Evolutionary conservation across 2,797 vertebrate species (phyloP), one percentile per base, ranked within the genome.

Genomic region (Ctenopoma multispine): DNA sequence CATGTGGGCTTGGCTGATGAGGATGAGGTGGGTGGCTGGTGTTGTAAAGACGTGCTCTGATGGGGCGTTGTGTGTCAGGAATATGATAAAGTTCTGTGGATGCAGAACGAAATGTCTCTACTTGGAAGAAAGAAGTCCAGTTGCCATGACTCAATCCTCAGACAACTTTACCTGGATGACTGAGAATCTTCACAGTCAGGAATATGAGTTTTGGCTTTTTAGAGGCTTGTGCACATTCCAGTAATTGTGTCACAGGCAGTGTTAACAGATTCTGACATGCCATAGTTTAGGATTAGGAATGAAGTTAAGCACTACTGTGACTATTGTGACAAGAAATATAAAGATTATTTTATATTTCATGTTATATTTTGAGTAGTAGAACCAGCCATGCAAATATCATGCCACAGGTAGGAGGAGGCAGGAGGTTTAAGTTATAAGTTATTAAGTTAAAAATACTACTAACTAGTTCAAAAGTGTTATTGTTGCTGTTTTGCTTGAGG

Each of bases 11-110:
- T 69, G 80, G 83, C 47, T 85, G 87, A 85, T 86, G 79, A 75
- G 80, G 69, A 50, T 65, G 58, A 82, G 50, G 67, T 68, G 79
- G 78, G 63, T 62, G 85, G 71, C 46, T 77, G 73, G 72, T 13
- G 40, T 63, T 82, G 86, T 88, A 80, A 87, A 89, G 90, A 86
- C 63, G 80, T 89, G 89, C 91, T 94, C 91, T 91, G 88, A 90
- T 89, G 84, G 90, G 90, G 80, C 60, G 63, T 71, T 80, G 81
- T 71, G 87, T 74, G 80, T 66, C 11, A n/a, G n/a, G n/a, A n/a
- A n/a, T n/a, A n/a, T n/a, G n/a, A n/a, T n/a, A n/a, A n/a, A n/a
- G n/a, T n/a, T n/a, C n/a, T n/a, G n/a, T n/a, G n/a, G n/a, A n/a
- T n/a, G n/a, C n/a, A n/a, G n/a, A n/a, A n/a, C n/a, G n/a, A n/a